phyloP scores from a whole-genome alignment of 2,888 invertebrate species.

The Meloe dianella region DNA sequence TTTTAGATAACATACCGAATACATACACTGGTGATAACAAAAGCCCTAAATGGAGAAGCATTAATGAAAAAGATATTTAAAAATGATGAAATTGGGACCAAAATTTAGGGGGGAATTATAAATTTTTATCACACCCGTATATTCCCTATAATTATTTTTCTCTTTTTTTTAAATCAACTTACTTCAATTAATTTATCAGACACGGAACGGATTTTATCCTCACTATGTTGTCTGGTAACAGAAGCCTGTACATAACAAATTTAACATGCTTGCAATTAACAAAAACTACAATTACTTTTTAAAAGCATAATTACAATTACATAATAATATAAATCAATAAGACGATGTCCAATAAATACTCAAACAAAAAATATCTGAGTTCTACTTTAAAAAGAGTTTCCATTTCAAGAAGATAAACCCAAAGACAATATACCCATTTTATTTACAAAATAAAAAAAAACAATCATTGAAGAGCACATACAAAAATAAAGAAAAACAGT shows the following conservation, averaged over 20 bases:
- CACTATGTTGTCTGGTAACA: constrained; percentile 74
- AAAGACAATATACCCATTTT: too few species aligned
- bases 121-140: not conserved
- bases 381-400: too few species aligned
- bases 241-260: constrained; percentile 67
- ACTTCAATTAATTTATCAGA: constrained; percentile 76
- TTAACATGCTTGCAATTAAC: constrained; percentile 44
- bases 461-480: too few species aligned
- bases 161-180: constrained; percentile 59
- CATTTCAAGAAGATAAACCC: too few species aligned
- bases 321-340: constrained; percentile 22
- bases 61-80: too few species aligned
- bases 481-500: not conserved
- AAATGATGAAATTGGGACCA: too few species aligned
- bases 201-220: constrained; percentile 76
- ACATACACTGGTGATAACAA: too few species aligned
- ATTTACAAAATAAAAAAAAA: too few species aligned
- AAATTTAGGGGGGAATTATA: not conserved
- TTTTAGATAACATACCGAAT: too few species aligned
- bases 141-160: not conserved
- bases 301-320: too few species aligned
- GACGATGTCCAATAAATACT: constrained; percentile 7
- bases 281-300: constrained; percentile 28
- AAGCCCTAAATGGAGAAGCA: too few species aligned
- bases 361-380: too few species aligned